phyloP scores from a whole-genome alignment of 2,113 vertebrate genomes.

The Actenoides hombroni region DNA sequence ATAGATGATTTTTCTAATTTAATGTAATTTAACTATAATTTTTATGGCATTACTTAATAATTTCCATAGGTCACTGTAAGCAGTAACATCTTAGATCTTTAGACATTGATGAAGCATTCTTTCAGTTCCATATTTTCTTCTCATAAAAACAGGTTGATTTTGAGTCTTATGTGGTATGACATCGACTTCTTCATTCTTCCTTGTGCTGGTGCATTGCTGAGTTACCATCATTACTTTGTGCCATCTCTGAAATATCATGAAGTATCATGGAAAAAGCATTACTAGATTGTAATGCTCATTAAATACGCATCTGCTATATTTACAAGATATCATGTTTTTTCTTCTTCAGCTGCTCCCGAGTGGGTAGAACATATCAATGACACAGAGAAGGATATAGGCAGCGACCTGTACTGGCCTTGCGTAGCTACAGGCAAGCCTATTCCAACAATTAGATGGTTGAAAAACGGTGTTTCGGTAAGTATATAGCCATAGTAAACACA shows the following conservation, averaged over 20 bases:
- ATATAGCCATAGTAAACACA: neutral
- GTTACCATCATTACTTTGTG: neutral
- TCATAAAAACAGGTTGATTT: neutral
- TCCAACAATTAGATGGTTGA: constrained; percentile 89
- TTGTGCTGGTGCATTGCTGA: neutral
- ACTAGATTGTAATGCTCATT: neutral
- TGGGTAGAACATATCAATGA: constrained; percentile 91
- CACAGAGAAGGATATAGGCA: constrained; percentile 87
- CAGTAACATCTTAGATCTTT: neutral
- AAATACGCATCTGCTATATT: neutral
- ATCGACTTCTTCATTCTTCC: neutral
- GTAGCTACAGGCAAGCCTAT: constrained; percentile 87
- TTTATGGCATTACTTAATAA: neutral
- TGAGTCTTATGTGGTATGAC: neutral
- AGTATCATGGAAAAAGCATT: neutral
- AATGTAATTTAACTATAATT: neutral
- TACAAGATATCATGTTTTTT: neutral
- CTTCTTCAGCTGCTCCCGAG: constrained; percentile 85
- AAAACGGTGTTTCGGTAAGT: constrained; percentile 86
- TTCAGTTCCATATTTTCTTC: neutral
- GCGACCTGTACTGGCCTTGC: constrained; percentile 90
- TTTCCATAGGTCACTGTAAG: neutral
- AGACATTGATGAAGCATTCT: neutral
- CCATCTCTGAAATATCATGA: neutral
- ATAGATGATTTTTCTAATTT: neutral